Conservation (phyloP, 2,888 invertebrate species). For the Polia nebulosa region DNA sequence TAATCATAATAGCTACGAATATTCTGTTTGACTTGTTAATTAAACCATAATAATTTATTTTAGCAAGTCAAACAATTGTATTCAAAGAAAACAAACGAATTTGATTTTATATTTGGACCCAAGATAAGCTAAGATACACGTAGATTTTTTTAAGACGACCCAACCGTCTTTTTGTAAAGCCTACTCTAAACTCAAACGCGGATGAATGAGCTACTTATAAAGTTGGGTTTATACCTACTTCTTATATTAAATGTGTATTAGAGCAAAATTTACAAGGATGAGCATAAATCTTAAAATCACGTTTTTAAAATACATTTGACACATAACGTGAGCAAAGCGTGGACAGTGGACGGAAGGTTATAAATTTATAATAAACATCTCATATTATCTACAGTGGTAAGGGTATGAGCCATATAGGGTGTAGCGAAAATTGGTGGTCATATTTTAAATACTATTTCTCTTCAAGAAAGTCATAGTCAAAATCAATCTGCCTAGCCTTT, state of each 20-base stretch:
- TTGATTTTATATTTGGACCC: too few species aligned
- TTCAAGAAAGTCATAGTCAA: too few species aligned
- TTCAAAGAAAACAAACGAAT: too few species aligned
- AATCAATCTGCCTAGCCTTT: too few species aligned
- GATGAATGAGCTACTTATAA: constrained; percentile 9
- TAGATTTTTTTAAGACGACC: neutral
- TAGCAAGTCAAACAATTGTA: too few species aligned
- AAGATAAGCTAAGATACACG: neutral
- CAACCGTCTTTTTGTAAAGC: neutral
- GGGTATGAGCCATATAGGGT: neutral
- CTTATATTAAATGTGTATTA: constrained; percentile 18
- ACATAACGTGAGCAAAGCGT: constrained; percentile 57
- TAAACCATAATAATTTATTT: too few species aligned
- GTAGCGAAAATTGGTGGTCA: too few species aligned
- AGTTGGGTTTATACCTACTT: neutral
- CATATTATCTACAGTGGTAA: constrained; percentile 21
- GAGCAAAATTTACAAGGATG: constrained; percentile 48
- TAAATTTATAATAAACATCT: constrained; percentile 27
- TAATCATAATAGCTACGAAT: too few species aligned
- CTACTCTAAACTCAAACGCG: neutral
- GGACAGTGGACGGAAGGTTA: constrained; percentile 52
- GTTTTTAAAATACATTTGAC: constrained; percentile 51
- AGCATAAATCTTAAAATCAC: constrained; percentile 35
- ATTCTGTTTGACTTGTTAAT: neutral
- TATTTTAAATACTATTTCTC: too few species aligned